Evolutionary conservation across 1,140 invertebrate genomes (phyloP), one percentile per base, ranked within the genome.

Genomic region (Drosophila sechellia): DNA sequence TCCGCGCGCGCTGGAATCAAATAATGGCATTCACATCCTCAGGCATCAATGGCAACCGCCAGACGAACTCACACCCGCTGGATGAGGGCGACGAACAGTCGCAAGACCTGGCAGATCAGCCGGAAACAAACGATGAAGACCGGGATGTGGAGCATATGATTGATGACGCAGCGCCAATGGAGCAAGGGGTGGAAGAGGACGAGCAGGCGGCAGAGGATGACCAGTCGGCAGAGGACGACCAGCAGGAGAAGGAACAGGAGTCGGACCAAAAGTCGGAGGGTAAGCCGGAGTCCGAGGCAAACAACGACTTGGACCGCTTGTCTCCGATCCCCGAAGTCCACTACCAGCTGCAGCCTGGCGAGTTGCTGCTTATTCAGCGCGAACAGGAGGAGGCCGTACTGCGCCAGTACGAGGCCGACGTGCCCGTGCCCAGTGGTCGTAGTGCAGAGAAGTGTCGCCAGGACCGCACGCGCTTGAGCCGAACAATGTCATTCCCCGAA

Each of bases 371-470:
- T 0, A 79, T 60, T 45, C 68, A 79, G 31, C 54, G 72, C 8
- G 79, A 87, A 17, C 66, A 70, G 57, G 66, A 80, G 17, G 17
- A 17, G 17, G 48, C 43, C 70, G 3, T 39, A 17, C 17, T 80
- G 57, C 84, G 65, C 11, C 63, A 76, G 34, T 80, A 80, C 35
- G 55, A 81, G 17, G 74, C 49, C 0, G 83, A 89, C 31, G n/a
- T 71, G 15, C 37, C 52, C 31, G n/a, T 71, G 15, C 37, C 52
- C 3, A 84, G 66, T 27, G 80, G 80, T 11, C 65, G 66, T 3
- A 72, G 55, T 25, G 71, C 46, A 0, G 80, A 84, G 37, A 84
- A 77, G 43, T 77, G 61, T 40, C 80, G 80, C 5, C 34, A 27
- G 31, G 72, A 55, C 0, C 80, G 80, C 1, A 76, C 83, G 3